These are phyloP conservation scores for Carcharodon carcharias DNA, from an alignment of 2,797 vertebrate genomes.

Conservation along the genomic window DNA sequence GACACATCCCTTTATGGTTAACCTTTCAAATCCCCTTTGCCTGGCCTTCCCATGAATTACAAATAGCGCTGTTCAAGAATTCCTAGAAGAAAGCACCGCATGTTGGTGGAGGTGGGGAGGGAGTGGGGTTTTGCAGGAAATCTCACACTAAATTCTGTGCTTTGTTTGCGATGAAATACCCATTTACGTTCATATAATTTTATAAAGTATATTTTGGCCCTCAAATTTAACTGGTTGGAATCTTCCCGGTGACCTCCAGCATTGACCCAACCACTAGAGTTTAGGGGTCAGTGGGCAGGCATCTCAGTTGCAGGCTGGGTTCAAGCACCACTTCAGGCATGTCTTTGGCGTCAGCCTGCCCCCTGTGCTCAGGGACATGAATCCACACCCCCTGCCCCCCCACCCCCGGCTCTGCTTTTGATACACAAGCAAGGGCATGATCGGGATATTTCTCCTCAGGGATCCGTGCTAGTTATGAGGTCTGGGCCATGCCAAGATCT, in stretches of 20 bases:
- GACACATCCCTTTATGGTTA: slow-evolving; percentile 14
- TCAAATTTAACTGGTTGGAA: background rate
- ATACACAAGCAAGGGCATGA: no score
- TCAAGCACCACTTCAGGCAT: background rate
- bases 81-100: background rate
- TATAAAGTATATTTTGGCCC: background rate
- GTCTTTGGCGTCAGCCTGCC: background rate
- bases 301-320: background rate
- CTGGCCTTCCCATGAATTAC: background rate
- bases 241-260: background rate
- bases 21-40: background rate
- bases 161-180: background rate
- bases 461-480: no score
- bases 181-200: background rate
- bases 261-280: background rate
- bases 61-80: background rate
- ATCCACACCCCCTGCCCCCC: background rate
- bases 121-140: background rate
- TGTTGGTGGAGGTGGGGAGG: background rate
- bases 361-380: no score
- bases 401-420: no score
- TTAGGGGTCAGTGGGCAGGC: background rate
- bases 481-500: no score
- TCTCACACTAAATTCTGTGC: background rate
- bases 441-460: no score